Base-by-base conservation (phyloP, 2,888 invertebrate species). In the Gibbula magus region DNA sequence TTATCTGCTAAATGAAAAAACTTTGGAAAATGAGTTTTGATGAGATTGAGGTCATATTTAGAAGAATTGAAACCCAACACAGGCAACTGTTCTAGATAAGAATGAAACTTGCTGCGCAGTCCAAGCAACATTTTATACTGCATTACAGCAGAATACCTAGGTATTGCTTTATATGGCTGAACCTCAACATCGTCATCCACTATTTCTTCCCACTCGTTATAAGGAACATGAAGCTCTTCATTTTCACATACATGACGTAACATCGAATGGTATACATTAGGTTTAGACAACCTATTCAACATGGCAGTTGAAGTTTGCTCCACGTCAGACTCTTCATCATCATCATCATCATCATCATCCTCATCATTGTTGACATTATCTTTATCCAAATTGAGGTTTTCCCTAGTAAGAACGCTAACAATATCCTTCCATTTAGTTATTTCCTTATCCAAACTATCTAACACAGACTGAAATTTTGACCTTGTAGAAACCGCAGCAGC, bases 31-130 rank as follows among this genome's bases (percentile, higher is more conserved):
- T 66, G 66, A 18, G 29, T 35, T 66, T 66, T 66, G 22, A 66
- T 66, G n/a, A 66, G 66, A 66, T 66, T 66, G 29, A 66, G 35
- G 66, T 66, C 66, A 66, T 66, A 66, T 32, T 66, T 66, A 18
- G 18, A 29, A 16, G 66, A 66, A 22, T 66, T 66, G 66, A 66
- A 66, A 22, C 66, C 66, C 29, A 66, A 35, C 66, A 66, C 66
- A 16, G 66, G 66, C 16, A 66, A 32, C 22, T 66, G 66, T 32
- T 13, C 13, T 18, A 29, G 35, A 66, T 66, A 66, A 18, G 35
- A 18, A 18, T 32, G 66, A 22, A 66, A 32, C 29, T 66, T 35
- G 29, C 22, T 66, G 18, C 66, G 66, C 29, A 66, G n/a, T 66
- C 35, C 35, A 45, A 45, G 5, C 45, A 45, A 45, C 45, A 45